Evolutionary conservation across 2,888 invertebrate species (phyloP).

Genomic region (Acanthococcus lagerstroemiae): DNA sequence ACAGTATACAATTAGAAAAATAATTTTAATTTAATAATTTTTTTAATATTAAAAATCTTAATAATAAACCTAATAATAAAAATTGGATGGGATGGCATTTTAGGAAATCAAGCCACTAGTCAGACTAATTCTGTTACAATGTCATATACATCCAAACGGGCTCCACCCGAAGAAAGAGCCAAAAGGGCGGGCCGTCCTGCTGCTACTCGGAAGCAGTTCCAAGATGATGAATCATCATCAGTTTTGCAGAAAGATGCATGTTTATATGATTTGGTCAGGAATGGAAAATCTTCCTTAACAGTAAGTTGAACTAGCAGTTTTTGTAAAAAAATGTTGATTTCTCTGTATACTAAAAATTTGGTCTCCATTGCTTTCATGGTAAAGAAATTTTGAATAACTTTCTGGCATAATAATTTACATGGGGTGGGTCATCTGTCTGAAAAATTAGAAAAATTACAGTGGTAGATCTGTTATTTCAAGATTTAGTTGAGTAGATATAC

Average conservation of each 20-base stretch:
- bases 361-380: no score
- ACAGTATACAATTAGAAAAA: no score
- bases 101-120: slow-evolving; percentile 10
- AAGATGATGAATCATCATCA: slow-evolving; percentile 14
- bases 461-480: no score
- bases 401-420: no score
- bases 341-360: no score
- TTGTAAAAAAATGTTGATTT: not conserved
- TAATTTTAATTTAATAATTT: no score
- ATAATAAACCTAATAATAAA: no score
- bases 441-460: not conserved
- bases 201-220: slow-evolving; percentile 12
- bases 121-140: slow-evolving; percentile 18
- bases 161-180: slow-evolving; percentile 17
- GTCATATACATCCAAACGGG: slow-evolving; percentile 9
- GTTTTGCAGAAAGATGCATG: slow-evolving; percentile 29
- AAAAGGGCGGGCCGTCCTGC: slow-evolving; percentile 21
- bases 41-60: no score
- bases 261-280: slow-evolving; percentile 70
- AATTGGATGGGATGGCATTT: not conserved
- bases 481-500: no score
- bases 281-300: slow-evolving; percentile 70
- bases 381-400: not conserved
- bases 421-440: no score
- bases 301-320: slow-evolving; percentile 46